phyloP scores from a whole-genome alignment of 2,797 vertebrate species.

The Mionectes olivaceus region DNA sequence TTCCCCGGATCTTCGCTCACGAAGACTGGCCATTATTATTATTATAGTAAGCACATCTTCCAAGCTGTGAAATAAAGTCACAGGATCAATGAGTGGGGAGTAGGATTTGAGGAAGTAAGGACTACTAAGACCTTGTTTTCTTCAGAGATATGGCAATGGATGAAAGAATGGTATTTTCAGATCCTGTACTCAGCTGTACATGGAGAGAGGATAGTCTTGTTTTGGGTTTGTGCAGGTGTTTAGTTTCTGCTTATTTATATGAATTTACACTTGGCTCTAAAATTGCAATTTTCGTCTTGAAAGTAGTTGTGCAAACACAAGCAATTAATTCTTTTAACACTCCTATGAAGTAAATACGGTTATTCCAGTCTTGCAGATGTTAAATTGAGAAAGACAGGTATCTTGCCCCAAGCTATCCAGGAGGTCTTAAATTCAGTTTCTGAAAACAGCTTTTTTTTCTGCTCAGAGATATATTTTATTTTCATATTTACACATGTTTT shows the following conservation, averaged over 20 bases:
- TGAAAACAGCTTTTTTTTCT: neutral
- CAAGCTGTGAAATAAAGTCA: neutral
- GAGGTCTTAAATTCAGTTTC: neutral
- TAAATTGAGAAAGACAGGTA: neutral
- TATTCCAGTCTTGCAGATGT: neutral
- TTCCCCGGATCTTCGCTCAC: too few species aligned
- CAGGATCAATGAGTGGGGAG: neutral
- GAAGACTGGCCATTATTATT: too few species aligned
- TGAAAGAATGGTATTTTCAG: neutral
- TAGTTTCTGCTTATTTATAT: neutral
- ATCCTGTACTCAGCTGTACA: neutral
- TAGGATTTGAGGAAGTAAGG: neutral
- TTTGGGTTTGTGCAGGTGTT: neutral
- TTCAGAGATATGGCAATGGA: neutral
- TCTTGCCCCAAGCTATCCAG: neutral
- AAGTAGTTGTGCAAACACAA: neutral
- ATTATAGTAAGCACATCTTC: neutral
- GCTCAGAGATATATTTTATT: neutral
- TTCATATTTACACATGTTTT: neutral
- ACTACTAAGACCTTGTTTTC: neutral
- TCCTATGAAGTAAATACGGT: neutral
- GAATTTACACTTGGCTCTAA: neutral
- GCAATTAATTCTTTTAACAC: neutral
- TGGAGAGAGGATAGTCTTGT: neutral
- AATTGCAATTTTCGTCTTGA: conserved; percentile 1